phyloP scores from a whole-genome alignment of 1,140 invertebrate genomes.

The Luehdorfia chinensis region DNA sequence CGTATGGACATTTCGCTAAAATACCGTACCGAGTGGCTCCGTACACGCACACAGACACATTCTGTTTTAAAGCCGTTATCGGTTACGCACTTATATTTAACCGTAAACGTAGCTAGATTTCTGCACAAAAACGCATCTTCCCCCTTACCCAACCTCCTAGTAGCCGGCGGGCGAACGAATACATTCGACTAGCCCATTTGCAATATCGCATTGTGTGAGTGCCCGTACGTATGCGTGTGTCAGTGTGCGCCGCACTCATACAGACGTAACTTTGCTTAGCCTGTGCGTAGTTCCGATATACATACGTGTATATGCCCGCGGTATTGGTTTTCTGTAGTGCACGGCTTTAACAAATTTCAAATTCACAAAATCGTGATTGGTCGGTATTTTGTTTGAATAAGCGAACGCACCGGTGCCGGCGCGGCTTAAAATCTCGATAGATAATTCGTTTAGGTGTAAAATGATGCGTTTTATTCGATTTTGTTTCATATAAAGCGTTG shows the following conservation, averaged over 20 bases:
- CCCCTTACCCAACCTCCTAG: constrained; percentile 48
- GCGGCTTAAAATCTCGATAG: constrained; percentile 58
- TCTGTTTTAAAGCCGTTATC: constrained; percentile 36
- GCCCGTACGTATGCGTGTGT: constrained; percentile 39
- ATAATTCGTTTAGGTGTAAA: constrained; percentile 68
- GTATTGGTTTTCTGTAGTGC: constrained; percentile 73
- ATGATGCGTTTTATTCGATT: constrained; percentile 68
- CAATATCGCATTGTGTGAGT: constrained; percentile 72
- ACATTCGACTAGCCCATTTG: constrained; percentile 75
- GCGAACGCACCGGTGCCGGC: constrained; percentile 48
- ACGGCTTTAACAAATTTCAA: constrained; percentile 75
- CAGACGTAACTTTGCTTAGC: constrained; percentile 59
- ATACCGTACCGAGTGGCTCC: constrained; percentile 3
- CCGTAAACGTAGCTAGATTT: constrained; percentile 64
- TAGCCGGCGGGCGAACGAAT: constrained; percentile 65
- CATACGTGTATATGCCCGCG: constrained; percentile 54
- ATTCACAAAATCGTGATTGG: constrained; percentile 76
- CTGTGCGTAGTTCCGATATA: constrained; percentile 65
- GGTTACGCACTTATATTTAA: constrained; percentile 70
- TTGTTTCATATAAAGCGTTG: constrained; percentile 42
- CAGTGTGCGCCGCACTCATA: constrained; percentile 35
- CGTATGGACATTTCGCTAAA: constrained; percentile 5
- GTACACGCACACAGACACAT: constrained; percentile 1
- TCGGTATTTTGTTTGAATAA: constrained; percentile 73
- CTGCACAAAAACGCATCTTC: constrained; percentile 75